phyloP scores from a whole-genome alignment of 2,797 vertebrate species.

The Trachurus trachurus region DNA sequence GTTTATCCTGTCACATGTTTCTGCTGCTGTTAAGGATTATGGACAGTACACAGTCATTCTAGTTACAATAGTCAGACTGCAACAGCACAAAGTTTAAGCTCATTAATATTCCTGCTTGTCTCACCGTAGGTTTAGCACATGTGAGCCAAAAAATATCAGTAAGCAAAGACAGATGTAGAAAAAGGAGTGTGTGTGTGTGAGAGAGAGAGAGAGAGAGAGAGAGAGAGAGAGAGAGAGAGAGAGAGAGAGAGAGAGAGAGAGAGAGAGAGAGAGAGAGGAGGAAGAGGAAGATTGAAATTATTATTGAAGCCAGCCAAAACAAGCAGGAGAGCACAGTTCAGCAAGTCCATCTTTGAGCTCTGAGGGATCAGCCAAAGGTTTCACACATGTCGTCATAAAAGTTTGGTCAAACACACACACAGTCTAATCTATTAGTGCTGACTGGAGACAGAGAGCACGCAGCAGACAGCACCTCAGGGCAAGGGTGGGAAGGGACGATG shows the following conservation, averaged over 20 bases:
- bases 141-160: slow-evolving; percentile 5
- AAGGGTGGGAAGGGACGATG: slow-evolving; percentile 24
- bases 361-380: slow-evolving; percentile 59
- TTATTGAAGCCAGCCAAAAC: slow-evolving; percentile 41
- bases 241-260: not conserved
- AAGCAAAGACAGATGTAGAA: not conserved
- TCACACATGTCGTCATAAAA: slow-evolving; percentile 36
- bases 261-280: not conserved
- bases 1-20: not conserved
- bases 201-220: not conserved
- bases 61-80: not conserved
- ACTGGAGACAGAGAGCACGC: slow-evolving; percentile 38
- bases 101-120: slow-evolving; percentile 2
- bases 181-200: not conserved
- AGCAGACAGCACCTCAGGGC: slow-evolving; percentile 53
- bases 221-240: not conserved
- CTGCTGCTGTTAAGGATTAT: not conserved
- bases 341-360: slow-evolving; percentile 47
- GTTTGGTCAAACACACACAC: slow-evolving; percentile 47
- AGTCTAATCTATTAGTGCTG: slow-evolving; percentile 48
- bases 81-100: slow-evolving; percentile 3
- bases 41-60: not conserved
- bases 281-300: slow-evolving; percentile 30
- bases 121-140: not conserved
- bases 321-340: slow-evolving; percentile 49